Base-by-base conservation (phyloP, 2,113 vertebrate species). In the Paracanthobrama guichenoti region DNA sequence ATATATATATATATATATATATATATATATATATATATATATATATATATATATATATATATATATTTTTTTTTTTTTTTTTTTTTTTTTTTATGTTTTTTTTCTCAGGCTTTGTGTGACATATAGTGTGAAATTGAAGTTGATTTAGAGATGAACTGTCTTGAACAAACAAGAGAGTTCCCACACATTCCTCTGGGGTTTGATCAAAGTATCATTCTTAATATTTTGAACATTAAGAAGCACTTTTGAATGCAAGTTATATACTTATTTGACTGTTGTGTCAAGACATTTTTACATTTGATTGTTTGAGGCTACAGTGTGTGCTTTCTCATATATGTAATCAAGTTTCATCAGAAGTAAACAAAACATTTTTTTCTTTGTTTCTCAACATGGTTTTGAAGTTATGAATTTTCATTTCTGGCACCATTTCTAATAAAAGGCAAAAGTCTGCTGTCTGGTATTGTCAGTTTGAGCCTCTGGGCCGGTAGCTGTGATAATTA, bases 401-500 rank as follows among this genome's bases (percentile, higher is more conserved):
- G 50, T 77, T 60, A 24, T n/a, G 35, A 24, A 78, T 78, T 39
- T 60, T 78, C 55, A 78, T 22, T 77, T 75, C 31, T 77, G 74
- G 57, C 53, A 77, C 16, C 28, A 50, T 84, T 67, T 69, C 55
- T 78, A 77, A 67, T 79, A 67, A 66, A 42, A 48, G 28, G 44
- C n/a, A 73, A 78, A 74, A 20, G 85, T 67, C 44, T 6, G 2
- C n/a, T 48, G 18, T 85, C 64, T 55, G n/a, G 57, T 20, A 35
- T 50, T 66, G 69, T 79, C 53, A 48, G 35, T 62, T 81, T 74
- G 46, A 64, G 57, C 72, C 31, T 60, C 55, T 35, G 11, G 44
- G 59, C 22, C 7, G 20, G 28, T 75, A 42, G 48, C 66, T 60
- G 24, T 59, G 71, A 71, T 79, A 50, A 79, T 66, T 31, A 62